Evolutionary conservation across 2,113 vertebrate genomes (phyloP).

Genomic region (Amia ocellicauda): DNA sequence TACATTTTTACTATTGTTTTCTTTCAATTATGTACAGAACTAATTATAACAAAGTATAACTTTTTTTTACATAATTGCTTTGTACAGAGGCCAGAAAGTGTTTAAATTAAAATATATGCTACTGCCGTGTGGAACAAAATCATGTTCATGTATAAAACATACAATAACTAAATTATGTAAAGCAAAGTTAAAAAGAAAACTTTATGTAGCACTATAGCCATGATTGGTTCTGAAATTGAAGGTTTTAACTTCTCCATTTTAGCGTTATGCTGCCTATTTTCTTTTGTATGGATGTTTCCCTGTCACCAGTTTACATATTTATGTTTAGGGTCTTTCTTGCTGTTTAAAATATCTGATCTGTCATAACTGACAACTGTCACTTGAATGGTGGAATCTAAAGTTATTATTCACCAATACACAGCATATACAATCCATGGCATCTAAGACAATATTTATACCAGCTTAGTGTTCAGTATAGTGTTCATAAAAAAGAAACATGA

Average conservation of each 20-base stretch:
- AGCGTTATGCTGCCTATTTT: not conserved
- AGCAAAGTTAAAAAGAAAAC: constrained; percentile 15
- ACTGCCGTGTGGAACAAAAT: constrained; percentile 23
- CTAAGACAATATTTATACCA: too few relatives aligned
- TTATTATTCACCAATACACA: too few relatives aligned
- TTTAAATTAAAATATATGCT: constrained; percentile 21
- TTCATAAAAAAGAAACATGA: too few relatives aligned
- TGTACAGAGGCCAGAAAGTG: constrained; percentile 30
- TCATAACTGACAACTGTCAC: constrained; percentile 25
- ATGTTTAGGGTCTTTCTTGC: constrained; percentile 8
- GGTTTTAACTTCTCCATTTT: constrained; percentile 9
- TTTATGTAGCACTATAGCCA: constrained; percentile 42
- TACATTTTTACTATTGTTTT: constrained; percentile 18
- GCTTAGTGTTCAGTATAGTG: too few relatives aligned
- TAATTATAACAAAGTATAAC: constrained; percentile 12
- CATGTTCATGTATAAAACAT: constrained; percentile 47
- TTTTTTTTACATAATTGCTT: constrained; percentile 27
- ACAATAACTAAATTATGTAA: constrained; percentile 10
- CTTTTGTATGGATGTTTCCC: not conserved
- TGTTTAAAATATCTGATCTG: constrained; percentile 31
- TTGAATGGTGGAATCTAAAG: constrained; percentile 19
- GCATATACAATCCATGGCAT: too few relatives aligned
- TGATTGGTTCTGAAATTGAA: constrained; percentile 10
- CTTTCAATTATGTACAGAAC: too few relatives aligned
- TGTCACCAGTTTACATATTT: too few relatives aligned